Evolutionary conservation across 2,113 vertebrate genomes (phyloP).

Genomic region (Albula goreensis): DNA sequence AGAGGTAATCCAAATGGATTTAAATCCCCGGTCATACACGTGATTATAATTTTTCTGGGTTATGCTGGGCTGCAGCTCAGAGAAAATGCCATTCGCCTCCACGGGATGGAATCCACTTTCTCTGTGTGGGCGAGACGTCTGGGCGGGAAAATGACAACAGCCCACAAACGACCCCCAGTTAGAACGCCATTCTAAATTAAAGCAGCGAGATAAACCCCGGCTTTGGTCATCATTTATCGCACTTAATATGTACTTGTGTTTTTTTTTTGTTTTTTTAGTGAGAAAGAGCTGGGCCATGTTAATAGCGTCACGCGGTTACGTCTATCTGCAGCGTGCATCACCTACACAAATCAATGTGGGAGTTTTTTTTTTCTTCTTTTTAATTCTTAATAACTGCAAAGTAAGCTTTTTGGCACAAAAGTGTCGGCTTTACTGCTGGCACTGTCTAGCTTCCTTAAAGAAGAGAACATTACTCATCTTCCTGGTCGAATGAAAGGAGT

Average conservation of each 20-base stretch:
- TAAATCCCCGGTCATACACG: neutral
- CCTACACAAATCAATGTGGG: neutral
- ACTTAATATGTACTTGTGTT: no score
- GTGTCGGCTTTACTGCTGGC: no score
- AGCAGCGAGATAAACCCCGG: no score
- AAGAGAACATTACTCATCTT: neutral
- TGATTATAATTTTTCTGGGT: conserved; percentile 14
- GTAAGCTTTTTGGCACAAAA: no score
- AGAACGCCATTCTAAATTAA: no score
- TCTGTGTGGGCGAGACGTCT: neutral
- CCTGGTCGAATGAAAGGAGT: neutral
- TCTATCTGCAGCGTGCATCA: neutral
- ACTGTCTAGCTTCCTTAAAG: no score
- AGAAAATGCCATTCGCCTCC: conserved; percentile 2
- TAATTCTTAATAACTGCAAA: no score
- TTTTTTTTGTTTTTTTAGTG: no score
- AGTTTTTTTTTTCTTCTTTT: no score
- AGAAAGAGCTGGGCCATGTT: no score
- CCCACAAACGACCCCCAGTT: neutral
- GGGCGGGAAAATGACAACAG: neutral
- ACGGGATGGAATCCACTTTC: neutral
- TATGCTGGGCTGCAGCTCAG: neutral
- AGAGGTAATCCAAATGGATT: conserved; percentile 5
- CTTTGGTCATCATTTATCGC: no score
- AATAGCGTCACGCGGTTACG: no score